These are phyloP conservation scores for Chelon auratus DNA, from an alignment of 2,797 vertebrate genomes.

Conservation along the genomic window DNA sequence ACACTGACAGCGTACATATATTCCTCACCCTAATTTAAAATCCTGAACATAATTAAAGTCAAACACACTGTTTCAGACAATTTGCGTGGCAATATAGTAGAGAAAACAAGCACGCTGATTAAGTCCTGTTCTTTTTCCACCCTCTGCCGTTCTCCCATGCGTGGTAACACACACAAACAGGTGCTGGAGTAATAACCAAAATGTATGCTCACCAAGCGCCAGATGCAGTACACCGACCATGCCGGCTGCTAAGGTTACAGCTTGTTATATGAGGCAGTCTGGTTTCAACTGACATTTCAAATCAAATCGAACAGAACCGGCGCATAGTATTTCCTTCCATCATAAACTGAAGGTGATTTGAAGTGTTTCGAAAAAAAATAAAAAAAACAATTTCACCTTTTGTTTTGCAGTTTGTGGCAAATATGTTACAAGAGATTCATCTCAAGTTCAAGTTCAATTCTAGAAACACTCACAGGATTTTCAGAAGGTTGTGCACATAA, in stretches of 20 bases:
- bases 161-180: slow-evolving; percentile 35
- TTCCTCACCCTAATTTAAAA: slow-evolving; percentile 1
- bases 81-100: background rate
- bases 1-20: background rate
- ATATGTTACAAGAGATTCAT: slow-evolving; percentile 16
- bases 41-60: slow-evolving; percentile 12
- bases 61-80: slow-evolving; percentile 12
- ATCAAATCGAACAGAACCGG: slow-evolving; percentile 25
- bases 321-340: background rate
- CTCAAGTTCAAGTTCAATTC: slow-evolving; percentile 10
- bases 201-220: slow-evolving; percentile 39
- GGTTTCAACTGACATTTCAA: slow-evolving; percentile 37
- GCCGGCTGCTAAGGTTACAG: slow-evolving; percentile 32
- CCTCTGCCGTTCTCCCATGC: background rate
- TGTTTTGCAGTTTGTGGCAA: slow-evolving; percentile 28
- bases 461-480: slow-evolving; percentile 15
- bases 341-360: slow-evolving; percentile 23
- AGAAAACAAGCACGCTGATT: background rate
- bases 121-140: background rate
- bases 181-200: slow-evolving; percentile 45
- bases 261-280: slow-evolving; percentile 48
- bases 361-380: slow-evolving; percentile 1
- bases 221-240: slow-evolving; percentile 43
- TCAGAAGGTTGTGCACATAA: background rate
- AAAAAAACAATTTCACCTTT: slow-evolving; percentile 8